phyloP scores from a whole-genome alignment of 2,797 vertebrate genomes.

The Lacerta viridis region DNA sequence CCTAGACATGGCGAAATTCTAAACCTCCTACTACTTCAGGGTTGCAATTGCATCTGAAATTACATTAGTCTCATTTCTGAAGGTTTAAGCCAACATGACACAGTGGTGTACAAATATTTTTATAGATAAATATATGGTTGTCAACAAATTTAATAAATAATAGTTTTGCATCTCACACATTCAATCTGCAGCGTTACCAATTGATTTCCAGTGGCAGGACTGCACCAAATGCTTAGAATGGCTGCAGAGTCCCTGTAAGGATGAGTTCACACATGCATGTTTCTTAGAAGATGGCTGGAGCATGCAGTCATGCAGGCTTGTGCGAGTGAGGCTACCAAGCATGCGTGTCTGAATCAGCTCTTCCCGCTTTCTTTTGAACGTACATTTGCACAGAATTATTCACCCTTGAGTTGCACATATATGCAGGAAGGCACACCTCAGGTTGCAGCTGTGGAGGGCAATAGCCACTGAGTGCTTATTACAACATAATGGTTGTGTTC shows the following conservation, averaged over 20 bases:
- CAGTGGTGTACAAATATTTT: neutral
- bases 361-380: neutral
- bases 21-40: neutral
- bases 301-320: neutral
- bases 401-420: neutral
- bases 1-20: neutral
- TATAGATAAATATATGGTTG: too few relatives aligned
- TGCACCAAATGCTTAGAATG: neutral
- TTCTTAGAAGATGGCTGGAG: neutral
- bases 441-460: neutral
- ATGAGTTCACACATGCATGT: neutral
- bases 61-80: neutral
- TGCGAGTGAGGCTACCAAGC: neutral
- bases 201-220: neutral
- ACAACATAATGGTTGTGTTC: neutral
- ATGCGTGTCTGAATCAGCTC: neutral
- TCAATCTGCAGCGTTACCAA: neutral
- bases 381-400: neutral
- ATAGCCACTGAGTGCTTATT: neutral
- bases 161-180: neutral
- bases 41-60: neutral
- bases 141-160: neutral
- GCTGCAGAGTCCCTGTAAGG: neutral
- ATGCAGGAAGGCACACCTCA: neutral
- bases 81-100: neutral